Conservation (phyloP, 1,140 invertebrate genomes). For the Heliconius congener region DNA sequence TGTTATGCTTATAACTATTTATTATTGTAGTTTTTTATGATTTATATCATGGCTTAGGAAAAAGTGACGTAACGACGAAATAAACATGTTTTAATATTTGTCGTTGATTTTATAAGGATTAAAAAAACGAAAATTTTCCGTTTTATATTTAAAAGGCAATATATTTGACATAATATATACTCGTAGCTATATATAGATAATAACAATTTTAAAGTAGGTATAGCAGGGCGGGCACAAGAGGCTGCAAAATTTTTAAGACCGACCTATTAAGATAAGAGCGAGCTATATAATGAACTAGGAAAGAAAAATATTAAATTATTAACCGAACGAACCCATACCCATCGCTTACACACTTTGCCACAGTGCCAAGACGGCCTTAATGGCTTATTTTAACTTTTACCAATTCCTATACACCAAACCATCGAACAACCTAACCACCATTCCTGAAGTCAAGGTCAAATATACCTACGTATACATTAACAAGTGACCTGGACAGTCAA, state of each 20-base stretch:
- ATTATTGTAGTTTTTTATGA: not conserved
- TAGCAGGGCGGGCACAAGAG: too few species aligned
- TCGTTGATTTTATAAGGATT: not conserved
- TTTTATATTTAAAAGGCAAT: too few species aligned
- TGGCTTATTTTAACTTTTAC: not conserved
- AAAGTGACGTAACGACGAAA: not conserved
- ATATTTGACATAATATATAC: too few species aligned
- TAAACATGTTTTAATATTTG: not conserved
- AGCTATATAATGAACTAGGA: too few species aligned
- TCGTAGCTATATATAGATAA: too few species aligned
- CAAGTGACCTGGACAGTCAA: constrained; percentile 61
- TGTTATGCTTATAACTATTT: not conserved
- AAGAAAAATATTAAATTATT: too few species aligned
- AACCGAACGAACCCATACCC: too few species aligned
- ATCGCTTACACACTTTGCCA: not conserved
- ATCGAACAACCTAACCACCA: not conserved
- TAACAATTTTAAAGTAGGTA: too few species aligned
- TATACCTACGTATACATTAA: constrained; percentile 52
- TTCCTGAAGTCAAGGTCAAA: constrained; percentile 47
- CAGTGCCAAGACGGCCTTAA: not conserved
- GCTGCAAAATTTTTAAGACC: too few species aligned
- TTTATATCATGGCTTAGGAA: not conserved
- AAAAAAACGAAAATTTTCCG: too few species aligned
- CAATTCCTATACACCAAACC: not conserved
- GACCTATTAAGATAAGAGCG: too few species aligned